A percentile compares a stretch with the other conserved stretches of the same genome.
These are phyloP conservation scores for Conistra vaccinii DNA, from an alignment of 2,888 invertebrate species.

Conservation along the genomic window DNA sequence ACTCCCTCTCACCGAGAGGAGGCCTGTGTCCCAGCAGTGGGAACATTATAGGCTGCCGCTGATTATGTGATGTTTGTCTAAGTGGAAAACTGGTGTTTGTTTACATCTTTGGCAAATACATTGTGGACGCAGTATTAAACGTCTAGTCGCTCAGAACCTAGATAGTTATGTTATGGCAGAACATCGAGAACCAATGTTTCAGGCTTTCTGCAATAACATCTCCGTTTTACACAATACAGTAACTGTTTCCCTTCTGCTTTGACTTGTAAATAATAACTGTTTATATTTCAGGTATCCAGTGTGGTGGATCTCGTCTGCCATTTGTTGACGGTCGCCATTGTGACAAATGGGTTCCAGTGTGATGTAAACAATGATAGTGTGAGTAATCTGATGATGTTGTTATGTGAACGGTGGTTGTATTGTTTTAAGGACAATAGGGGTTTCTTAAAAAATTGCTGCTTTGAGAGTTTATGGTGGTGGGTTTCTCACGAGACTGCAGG, in stretches of 20 bases:
- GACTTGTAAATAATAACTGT: constrained; percentile 52
- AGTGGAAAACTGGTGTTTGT: too few species aligned
- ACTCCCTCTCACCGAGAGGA: too few species aligned
- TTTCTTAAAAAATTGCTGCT: not conserved
- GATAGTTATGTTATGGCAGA: constrained; percentile 11
- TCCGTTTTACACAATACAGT: constrained; percentile 22
- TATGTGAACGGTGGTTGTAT: constrained; percentile 19
- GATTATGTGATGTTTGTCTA: too few species aligned
- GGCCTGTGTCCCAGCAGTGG: too few species aligned
- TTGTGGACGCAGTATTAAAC: too few species aligned
- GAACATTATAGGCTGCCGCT: too few species aligned
- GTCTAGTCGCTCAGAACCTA: not conserved
- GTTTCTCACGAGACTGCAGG: constrained; percentile 3
- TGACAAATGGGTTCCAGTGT: constrained; percentile 82
- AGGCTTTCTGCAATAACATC: constrained; percentile 35
- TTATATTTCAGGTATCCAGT: constrained; percentile 78
- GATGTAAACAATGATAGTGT: constrained; percentile 76
- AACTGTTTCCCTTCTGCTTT: constrained; percentile 14
- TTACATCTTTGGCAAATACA: too few species aligned
- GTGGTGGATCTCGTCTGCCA: constrained; percentile 79
- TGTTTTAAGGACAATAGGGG: constrained; percentile 34
- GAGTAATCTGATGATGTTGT: constrained; percentile 65
- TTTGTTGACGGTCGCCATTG: constrained; percentile 76
- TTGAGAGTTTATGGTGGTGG: not conserved
- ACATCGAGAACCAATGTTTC: not conserved